Evolutionary conservation across 1,140 invertebrate species (phyloP).

Genomic region (Dolichoris vasculosae): DNA sequence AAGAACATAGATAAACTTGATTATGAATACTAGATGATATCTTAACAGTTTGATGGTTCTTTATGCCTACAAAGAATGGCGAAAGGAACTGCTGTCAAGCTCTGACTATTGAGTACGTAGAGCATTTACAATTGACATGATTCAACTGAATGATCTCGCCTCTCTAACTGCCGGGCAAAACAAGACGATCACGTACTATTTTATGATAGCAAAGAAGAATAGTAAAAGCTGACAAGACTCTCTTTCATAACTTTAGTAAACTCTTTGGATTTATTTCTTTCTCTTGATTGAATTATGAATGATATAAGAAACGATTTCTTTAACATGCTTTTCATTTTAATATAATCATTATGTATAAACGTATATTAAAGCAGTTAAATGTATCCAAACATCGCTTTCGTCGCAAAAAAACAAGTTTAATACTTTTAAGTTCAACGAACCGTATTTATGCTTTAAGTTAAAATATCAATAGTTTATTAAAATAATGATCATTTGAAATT

Average conservation of each 20-base stretch:
- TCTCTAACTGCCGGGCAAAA: neutral
- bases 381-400: too few species aligned
- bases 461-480: too few species aligned
- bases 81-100: constrained; percentile 33
- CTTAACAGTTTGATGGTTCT: constrained; percentile 45
- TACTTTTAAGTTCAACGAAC: too few species aligned
- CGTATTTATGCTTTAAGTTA: too few species aligned
- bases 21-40: constrained; percentile 50
- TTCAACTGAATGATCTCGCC: constrained; percentile 46
- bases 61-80: constrained; percentile 29
- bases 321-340: too few species aligned
- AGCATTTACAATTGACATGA: constrained; percentile 43
- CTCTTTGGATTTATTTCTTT: constrained; percentile 24
- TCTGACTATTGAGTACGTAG: constrained; percentile 30
- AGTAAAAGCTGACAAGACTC: neutral
- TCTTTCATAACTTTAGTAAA: constrained; percentile 38
- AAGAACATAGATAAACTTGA: constrained; percentile 27
- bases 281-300: constrained; percentile 26
- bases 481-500: too few species aligned
- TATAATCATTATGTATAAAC: too few species aligned
- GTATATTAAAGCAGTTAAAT: too few species aligned
- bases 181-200: constrained; percentile 20
- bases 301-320: neutral
- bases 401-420: too few species aligned
- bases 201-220: constrained; percentile 42